Conservation (phyloP, 2,113 vertebrate genomes). For the Labeo rohita region DNA sequence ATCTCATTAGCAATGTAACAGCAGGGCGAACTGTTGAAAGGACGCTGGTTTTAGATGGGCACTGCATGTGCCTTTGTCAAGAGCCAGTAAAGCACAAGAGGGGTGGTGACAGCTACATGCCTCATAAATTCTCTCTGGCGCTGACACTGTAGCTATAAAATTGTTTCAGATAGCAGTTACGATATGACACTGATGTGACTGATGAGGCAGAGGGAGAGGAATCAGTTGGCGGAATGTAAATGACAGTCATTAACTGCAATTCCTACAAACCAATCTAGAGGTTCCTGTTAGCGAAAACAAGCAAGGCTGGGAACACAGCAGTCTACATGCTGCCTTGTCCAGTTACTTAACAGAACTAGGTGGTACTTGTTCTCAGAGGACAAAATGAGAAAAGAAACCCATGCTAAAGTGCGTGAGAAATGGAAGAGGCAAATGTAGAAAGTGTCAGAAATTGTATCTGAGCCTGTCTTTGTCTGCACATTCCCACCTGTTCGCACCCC, state of each 20-base stretch:
- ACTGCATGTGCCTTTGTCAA: neutral
- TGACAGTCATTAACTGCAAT: neutral
- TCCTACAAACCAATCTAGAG: neutral
- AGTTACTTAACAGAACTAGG: neutral
- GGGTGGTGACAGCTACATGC: neutral
- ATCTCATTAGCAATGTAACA: neutral
- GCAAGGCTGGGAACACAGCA: neutral
- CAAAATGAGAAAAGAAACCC: neutral
- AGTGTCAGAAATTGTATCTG: constrained; percentile 63
- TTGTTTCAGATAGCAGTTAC: constrained; percentile 37
- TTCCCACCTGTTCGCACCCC: constrained; percentile 72
- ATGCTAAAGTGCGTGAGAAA: neutral
- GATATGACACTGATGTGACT: neutral
- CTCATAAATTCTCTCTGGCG: constrained; percentile 13
- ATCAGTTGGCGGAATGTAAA: neutral
- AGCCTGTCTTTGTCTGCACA: constrained; percentile 52
- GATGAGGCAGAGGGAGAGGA: neutral
- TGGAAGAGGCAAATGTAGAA: constrained; percentile 29
- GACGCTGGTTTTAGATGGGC: neutral
- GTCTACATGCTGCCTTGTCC: neutral
- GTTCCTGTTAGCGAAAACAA: neutral
- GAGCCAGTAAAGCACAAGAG: neutral
- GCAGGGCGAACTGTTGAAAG: constrained; percentile 8
- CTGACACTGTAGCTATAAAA: constrained; percentile 45
- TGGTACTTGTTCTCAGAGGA: neutral